A percentile compares a stretch with the other conserved stretches of the same genome.
Conservation (phyloP, 2,888 invertebrate species). For the Galeruca laticollis region DNA sequence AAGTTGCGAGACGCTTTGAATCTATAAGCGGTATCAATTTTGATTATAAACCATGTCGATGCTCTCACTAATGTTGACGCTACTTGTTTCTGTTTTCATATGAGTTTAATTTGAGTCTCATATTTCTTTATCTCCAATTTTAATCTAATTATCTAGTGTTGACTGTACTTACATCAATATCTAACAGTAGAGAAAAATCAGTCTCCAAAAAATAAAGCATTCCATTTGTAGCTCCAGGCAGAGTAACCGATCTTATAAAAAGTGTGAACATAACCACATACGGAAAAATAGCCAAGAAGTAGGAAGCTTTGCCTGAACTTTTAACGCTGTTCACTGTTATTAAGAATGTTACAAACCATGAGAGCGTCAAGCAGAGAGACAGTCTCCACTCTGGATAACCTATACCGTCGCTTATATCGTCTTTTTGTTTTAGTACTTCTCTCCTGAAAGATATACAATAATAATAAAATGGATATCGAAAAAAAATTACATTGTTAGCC, state of each 20-base stretch:
- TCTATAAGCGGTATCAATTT: too few relatives aligned
- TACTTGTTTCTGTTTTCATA: too few relatives aligned
- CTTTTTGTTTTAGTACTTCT: constrained; percentile 69
- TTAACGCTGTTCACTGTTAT: constrained; percentile 80
- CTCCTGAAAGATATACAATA: constrained; percentile 64
- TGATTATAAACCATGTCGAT: too few relatives aligned
- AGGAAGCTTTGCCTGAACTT: constrained; percentile 85
- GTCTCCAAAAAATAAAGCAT: constrained; percentile 85
- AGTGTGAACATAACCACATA: constrained; percentile 82
- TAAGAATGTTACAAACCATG: constrained; percentile 78
- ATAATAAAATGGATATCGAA: neutral
- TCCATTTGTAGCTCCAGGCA: constrained; percentile 80
- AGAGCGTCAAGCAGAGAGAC: constrained; percentile 73
- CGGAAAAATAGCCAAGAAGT: constrained; percentile 90
- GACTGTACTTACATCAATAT: constrained; percentile 74
- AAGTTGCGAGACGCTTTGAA: too few relatives aligned
- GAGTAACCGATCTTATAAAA: constrained; percentile 74
- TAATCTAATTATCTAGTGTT: too few relatives aligned
- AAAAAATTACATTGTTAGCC: too few relatives aligned
- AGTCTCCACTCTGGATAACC: constrained; percentile 77
- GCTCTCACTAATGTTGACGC: too few relatives aligned
- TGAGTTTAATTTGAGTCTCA: too few relatives aligned
- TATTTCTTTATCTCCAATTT: too few relatives aligned
- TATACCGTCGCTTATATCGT: constrained; percentile 66
- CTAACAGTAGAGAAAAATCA: constrained; percentile 79